Evolutionary conservation across 2,113 vertebrate species (phyloP), one percentile per base, ranked within the genome.

Genomic region (Monopterus albus): DNA sequence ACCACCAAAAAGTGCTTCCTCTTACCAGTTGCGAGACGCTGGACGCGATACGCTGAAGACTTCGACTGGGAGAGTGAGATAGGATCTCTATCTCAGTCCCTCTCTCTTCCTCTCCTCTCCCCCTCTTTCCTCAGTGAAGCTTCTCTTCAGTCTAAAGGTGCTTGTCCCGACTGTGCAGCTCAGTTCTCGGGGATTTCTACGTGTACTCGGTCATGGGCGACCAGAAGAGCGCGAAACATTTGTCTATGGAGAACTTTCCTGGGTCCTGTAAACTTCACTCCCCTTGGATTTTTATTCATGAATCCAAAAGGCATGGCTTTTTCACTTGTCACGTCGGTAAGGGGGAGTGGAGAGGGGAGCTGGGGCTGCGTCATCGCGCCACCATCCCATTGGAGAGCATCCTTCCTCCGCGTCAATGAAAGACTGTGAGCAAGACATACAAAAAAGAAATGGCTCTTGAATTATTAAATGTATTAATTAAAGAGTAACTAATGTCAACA

Each of bases 221-320:
- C 92, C 55, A 26, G 36, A 85, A 52, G 88, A 91, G 90, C 88
- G 82, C 90, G 92, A 92, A 78, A 94, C 92, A 94, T 94, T 91
- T 89, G 94, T 89, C 93, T 94, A 90, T 91, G 74, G 88, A 90
- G 93, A 94, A 93, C 91, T 94, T 94, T 85, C 92, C 68, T 93
- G 89, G 91, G 82, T 94, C 92, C 92, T 92, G 90, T 82, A 81
- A 90, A 81, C 83, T 91, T 88, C 92, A 90, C 92, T 93, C 89
- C 89, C 87, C 91, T 91, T 88, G 89, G 95, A 84, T 95, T 96
- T 97, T 95, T 96, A 96, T 96, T 93, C 94, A 93, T 94, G 94
- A 92, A 93, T 92, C 90, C 89, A 89, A 92, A 91, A 93, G 92
- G 89, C 89, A 92, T 95, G 94, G 93, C 92, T 90, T 94, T 94